phyloP scores from a whole-genome alignment of 2,113 vertebrate species.

The Herpetotheres cachinnans region DNA sequence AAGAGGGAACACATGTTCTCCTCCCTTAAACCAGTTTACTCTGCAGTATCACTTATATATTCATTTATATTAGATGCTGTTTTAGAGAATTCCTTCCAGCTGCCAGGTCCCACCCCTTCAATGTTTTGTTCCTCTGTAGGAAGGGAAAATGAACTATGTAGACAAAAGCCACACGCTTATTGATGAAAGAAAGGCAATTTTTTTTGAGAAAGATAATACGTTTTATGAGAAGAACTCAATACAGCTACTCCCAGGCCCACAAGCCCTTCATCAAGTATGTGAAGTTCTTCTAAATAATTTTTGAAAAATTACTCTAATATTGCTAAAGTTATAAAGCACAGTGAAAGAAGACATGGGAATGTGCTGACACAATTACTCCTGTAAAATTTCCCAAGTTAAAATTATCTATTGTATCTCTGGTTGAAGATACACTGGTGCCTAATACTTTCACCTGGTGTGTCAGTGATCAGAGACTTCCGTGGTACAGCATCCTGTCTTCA shows the following conservation, averaged over 20 bases:
- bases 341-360: not conserved
- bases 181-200: not conserved
- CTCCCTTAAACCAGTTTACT: not conserved
- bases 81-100: not conserved
- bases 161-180: not conserved
- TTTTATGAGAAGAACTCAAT: not conserved
- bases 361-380: not conserved
- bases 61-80: not conserved
- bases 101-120: not conserved
- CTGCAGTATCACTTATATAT: not conserved
- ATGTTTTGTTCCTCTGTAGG: not conserved
- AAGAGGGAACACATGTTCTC: not conserved
- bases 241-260: not conserved
- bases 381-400: not conserved
- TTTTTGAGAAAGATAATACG: not conserved
- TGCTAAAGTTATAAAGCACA: not conserved
- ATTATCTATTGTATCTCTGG: not conserved
- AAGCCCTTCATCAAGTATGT: not conserved
- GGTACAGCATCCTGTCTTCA: not conserved
- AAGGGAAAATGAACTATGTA: not conserved
- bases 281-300: not conserved
- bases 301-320: not conserved
- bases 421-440: conserved; percentile 1
- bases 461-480: not conserved
- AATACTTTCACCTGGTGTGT: not conserved